Conservation (phyloP, 2,888 invertebrate species). For the Deilephila elpenor region DNA sequence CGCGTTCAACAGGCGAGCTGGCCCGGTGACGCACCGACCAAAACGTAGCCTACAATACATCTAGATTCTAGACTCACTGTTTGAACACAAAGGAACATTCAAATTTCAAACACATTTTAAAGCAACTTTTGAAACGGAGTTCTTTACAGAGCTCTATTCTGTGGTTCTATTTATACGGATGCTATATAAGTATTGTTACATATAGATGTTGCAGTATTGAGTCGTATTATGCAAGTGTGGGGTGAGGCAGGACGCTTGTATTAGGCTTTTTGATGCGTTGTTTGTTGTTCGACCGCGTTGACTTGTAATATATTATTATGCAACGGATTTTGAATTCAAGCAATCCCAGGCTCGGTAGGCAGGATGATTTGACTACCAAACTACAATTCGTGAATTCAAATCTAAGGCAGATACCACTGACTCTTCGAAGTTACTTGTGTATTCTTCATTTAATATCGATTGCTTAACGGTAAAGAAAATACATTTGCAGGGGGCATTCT, state of each 20-base stretch:
- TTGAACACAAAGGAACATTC: not conserved
- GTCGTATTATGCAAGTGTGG: not conserved
- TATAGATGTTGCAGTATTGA: constrained; percentile 17
- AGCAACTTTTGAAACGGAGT: not conserved
- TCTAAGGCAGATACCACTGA: too few species aligned
- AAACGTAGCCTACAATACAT: constrained; percentile 8
- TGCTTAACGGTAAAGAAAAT: too few species aligned
- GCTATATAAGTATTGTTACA: not conserved
- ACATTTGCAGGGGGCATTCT: too few species aligned
- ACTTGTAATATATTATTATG: not conserved
- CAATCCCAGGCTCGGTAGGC: too few species aligned
- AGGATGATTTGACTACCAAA: too few species aligned
- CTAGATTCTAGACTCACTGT: not conserved
- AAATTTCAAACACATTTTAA: not conserved
- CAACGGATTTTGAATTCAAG: too few species aligned
- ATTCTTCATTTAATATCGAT: too few species aligned
- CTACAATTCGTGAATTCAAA: too few species aligned
- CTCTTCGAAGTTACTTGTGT: too few species aligned
- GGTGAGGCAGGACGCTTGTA: not conserved
- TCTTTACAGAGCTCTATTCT: too few species aligned
- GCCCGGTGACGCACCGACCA: constrained; percentile 35
- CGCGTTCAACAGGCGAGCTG: constrained; percentile 65
- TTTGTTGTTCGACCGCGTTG: not conserved
- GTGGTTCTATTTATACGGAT: not conserved
- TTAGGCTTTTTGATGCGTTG: not conserved